Evolutionary conservation across 1,140 invertebrate species (phyloP).

Genomic region (Dolichoris vasculosae): DNA sequence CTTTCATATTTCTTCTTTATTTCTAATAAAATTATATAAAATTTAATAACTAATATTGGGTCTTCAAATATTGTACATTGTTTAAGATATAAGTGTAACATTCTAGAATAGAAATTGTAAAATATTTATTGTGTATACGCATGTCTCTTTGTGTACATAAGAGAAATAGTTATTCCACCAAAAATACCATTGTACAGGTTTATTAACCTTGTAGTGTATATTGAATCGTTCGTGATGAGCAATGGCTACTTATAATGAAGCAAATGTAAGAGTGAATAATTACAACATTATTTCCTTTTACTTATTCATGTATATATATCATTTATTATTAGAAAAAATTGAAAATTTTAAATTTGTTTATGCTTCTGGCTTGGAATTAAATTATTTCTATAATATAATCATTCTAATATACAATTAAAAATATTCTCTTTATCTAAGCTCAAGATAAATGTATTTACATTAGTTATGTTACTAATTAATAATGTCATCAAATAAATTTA

Average conservation of each 20-base stretch:
- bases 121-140: conserved; percentile 47
- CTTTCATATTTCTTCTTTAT: conserved; percentile 28
- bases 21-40: conserved; percentile 38
- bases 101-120: conserved; percentile 44
- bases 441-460: background rate
- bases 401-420: background rate
- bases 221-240: background rate
- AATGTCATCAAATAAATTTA: background rate
- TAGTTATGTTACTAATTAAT: background rate
- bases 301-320: background rate
- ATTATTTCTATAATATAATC: background rate
- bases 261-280: conserved; percentile 11
- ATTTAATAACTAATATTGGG: conserved; percentile 7
- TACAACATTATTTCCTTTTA: background rate
- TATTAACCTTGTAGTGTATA: background rate
- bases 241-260: background rate
- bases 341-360: background rate
- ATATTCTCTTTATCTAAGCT: background rate
- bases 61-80: background rate
- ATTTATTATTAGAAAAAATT: too few relatives aligned
- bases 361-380: background rate
- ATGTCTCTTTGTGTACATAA: background rate
- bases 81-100: background rate
- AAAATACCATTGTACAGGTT: conserved; percentile 14
- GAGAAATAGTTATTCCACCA: background rate